Evolutionary conservation across 1,140 invertebrate species (phyloP).

Genomic region (Drosophila eugracilis): DNA sequence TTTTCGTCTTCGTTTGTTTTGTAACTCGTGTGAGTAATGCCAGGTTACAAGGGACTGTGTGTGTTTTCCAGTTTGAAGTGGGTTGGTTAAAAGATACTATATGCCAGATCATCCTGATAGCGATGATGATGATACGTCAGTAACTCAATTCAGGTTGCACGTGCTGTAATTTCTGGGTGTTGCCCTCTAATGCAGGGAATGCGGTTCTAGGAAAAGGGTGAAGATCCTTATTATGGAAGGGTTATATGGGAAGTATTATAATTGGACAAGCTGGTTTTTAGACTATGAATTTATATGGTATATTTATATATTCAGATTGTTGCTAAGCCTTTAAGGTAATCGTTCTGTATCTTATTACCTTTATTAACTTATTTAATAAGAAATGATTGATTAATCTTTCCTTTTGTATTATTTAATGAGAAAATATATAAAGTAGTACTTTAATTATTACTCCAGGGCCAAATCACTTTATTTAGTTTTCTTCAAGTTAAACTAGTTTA

Average conservation of each 20-base stretch:
- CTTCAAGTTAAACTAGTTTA: neutral
- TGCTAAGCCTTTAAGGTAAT: no score
- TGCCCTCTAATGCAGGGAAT: conserved; percentile 7
- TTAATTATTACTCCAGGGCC: neutral
- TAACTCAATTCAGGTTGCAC: conserved; percentile 61
- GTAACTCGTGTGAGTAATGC: conserved; percentile 41
- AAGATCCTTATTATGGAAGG: neutral
- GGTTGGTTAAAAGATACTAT: no score
- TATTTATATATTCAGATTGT: no score
- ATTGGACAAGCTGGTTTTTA: neutral
- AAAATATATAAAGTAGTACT: no score
- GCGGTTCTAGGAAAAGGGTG: conserved; percentile 1
- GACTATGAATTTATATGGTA: no score
- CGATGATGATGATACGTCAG: conserved; percentile 44
- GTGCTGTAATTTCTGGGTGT: conserved; percentile 25
- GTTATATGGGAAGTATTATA: neutral
- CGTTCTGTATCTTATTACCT: no score
- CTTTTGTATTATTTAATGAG: no score
- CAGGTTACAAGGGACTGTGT: neutral
- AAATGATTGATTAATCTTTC: no score
- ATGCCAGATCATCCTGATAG: conserved; percentile 35
- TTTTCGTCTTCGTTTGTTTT: conserved; percentile 24
- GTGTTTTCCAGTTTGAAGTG: neutral
- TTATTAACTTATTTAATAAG: no score
- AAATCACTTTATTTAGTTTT: neutral